Conservation (phyloP, 2,113 vertebrate genomes). For the Phainopepla nitens region DNA sequence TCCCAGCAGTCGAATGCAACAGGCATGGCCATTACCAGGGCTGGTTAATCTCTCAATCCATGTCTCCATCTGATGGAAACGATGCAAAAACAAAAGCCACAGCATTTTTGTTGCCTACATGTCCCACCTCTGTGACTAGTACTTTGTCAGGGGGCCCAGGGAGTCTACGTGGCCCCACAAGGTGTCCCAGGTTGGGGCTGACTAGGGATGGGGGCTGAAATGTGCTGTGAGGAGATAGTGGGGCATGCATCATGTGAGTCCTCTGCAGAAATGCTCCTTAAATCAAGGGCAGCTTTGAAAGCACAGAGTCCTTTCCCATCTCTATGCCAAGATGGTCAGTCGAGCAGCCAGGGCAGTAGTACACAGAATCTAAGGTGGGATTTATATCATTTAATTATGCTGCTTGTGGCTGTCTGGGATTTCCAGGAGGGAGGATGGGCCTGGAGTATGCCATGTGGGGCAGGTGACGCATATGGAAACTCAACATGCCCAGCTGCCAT, state of each 20-base stretch:
- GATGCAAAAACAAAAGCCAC: not conserved
- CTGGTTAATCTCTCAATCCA: constrained; percentile 33
- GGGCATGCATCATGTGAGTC: accelerated
- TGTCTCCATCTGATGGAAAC: not conserved
- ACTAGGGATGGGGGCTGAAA: not conserved
- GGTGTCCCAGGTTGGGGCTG: not conserved
- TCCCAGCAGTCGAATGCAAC: not conserved
- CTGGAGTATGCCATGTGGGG: not conserved
- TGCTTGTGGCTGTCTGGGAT: not conserved
- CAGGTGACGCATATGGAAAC: not conserved
- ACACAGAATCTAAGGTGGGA: not conserved
- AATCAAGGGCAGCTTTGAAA: not conserved
- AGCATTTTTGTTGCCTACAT: not conserved
- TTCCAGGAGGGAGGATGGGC: not conserved
- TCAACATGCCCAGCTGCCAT: not conserved
- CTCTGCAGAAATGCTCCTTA: not conserved
- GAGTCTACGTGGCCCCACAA: accelerated
- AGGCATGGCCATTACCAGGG: not conserved
- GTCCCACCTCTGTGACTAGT: not conserved
- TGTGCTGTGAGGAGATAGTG: not conserved
- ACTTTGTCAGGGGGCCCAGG: not conserved
- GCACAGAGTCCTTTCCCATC: not conserved
- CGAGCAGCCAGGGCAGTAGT: accelerated
- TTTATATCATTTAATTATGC: not conserved
- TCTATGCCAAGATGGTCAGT: not conserved